Conservation (phyloP, 2,888 invertebrate species). For the Dasypogon diadema region DNA sequence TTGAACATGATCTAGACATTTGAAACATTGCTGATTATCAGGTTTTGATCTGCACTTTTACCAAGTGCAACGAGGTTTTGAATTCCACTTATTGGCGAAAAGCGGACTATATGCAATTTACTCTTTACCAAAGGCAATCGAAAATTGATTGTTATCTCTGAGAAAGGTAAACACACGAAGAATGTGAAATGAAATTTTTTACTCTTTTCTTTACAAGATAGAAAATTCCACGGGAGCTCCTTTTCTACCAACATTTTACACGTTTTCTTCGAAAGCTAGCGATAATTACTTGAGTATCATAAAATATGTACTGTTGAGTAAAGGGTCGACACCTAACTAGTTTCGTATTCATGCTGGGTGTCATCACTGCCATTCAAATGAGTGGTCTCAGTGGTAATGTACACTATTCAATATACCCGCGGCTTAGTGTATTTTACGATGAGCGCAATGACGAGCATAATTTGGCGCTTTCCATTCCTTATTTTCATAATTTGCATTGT, state of each 20-base stretch:
- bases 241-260: conserved; percentile 52
- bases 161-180: conserved; percentile 40
- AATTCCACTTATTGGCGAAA: too few relatives aligned
- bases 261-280: conserved; percentile 50
- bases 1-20: conserved; percentile 66
- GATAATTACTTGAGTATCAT: background rate
- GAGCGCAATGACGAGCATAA: conserved; percentile 2
- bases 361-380: conserved; percentile 42
- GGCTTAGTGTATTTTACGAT: conserved; percentile 28
- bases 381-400: background rate
- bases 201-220: background rate
- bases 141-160: conserved; percentile 46
- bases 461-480: conserved; percentile 30
- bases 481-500: conserved; percentile 48
- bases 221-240: conserved; percentile 6
- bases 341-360: conserved; percentile 9
- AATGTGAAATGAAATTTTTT: conserved; percentile 30
- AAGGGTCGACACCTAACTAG: background rate
- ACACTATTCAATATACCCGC: background rate
- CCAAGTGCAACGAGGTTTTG: conserved; percentile 27
- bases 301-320: background rate
- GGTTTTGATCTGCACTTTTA: conserved; percentile 59
- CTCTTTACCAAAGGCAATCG: too few relatives aligned
- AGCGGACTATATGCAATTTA: too few relatives aligned
- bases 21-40: conserved; percentile 59